These are phyloP conservation scores for Marisa cornuarietis DNA, from an alignment of 1,140 invertebrate genomes.

Conservation along the genomic window DNA sequence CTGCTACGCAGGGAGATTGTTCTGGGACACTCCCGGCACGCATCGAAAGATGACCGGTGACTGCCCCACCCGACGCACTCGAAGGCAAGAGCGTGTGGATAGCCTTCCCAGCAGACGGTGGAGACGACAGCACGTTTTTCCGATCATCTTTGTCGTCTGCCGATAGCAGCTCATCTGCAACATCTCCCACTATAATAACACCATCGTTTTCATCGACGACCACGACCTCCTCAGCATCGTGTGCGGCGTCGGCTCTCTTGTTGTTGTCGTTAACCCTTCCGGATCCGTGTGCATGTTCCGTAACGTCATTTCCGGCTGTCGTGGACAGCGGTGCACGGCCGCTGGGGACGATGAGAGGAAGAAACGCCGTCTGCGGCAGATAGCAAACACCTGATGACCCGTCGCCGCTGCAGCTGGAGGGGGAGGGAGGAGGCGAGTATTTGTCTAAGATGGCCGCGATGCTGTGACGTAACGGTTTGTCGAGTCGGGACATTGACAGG, in stretches of 20 bases:
- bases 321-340: neutral
- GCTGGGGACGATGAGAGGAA: neutral
- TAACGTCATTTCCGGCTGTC: neutral
- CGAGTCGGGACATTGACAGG: neutral
- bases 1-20: neutral
- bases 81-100: neutral
- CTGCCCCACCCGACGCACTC: neutral
- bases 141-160: neutral
- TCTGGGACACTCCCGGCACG: neutral
- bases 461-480: constrained; percentile 3
- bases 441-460: constrained; percentile 4
- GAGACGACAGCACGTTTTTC: neutral
- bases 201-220: neutral
- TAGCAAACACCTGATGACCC: neutral
- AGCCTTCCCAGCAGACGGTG: neutral
- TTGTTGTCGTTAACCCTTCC: too few relatives aligned
- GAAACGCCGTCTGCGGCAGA: neutral
- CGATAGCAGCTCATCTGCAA: neutral
- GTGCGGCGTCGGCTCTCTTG: too few relatives aligned
- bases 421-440: neutral
- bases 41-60: neutral
- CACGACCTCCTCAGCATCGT: too few relatives aligned
- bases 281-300: neutral
- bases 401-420: neutral
- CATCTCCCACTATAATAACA: neutral